Conservation (phyloP, 2,113 vertebrate genomes). For the Cranoglanis bouderius region DNA sequence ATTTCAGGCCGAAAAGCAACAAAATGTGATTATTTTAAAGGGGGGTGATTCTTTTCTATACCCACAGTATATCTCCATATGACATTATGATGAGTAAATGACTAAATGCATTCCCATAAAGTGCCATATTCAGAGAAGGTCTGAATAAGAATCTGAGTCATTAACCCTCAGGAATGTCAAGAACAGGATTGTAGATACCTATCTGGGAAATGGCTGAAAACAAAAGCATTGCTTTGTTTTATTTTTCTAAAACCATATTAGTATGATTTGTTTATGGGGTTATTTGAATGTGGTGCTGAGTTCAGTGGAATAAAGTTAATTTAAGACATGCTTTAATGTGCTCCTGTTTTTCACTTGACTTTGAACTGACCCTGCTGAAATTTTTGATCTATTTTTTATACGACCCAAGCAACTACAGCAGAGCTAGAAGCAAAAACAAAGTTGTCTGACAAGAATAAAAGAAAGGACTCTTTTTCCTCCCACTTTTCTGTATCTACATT, state of each 20-base stretch:
- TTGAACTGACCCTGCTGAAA: constrained; percentile 2
- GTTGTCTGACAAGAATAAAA: not conserved
- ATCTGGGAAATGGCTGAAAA: not conserved
- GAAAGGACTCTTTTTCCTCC: not conserved
- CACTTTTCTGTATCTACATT: not conserved
- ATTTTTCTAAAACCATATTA: not conserved
- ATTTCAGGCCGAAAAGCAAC: no score
- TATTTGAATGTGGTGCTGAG: not conserved
- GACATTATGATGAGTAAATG: not conserved
- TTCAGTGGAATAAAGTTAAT: not conserved
- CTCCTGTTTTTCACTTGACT: not conserved
- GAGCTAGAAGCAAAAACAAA: not conserved
- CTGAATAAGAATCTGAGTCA: constrained; percentile 6
- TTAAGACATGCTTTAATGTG: not conserved
- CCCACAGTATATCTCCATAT: not conserved
- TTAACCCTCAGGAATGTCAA: constrained; percentile 10
- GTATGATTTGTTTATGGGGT: not conserved
- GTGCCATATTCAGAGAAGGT: no score
- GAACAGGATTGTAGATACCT: not conserved
- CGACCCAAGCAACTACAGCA: not conserved
- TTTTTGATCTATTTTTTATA: not conserved
- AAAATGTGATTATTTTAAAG: no score
- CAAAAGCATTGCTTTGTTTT: not conserved
- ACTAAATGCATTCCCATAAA: not conserved
- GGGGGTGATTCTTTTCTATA: no score